phyloP scores from a whole-genome alignment of 2,797 vertebrate species.

The Argyrosomus regius region DNA sequence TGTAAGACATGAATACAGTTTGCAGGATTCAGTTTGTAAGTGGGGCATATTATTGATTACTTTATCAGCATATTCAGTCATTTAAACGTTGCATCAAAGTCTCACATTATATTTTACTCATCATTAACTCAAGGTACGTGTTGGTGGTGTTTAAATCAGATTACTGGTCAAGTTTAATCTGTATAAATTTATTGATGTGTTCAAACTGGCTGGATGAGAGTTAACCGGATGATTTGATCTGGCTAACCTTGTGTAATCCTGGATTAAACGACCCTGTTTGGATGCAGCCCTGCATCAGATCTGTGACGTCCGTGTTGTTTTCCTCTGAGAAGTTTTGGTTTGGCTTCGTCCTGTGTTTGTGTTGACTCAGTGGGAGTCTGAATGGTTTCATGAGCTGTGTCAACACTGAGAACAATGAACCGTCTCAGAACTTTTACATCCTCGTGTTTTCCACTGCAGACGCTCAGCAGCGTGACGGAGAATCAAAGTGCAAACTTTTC shows the following conservation, averaged over 20 bases:
- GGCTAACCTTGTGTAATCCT: not conserved
- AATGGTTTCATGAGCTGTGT: constrained; percentile 7
- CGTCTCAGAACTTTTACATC: not conserved
- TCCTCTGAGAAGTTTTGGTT: not conserved
- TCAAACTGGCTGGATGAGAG: not conserved
- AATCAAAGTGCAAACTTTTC: not conserved
- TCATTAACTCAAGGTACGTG: too few relatives aligned
- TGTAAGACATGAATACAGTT: too few relatives aligned
- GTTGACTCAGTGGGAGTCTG: not conserved
- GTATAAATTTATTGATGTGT: too few relatives aligned
- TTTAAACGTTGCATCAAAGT: too few relatives aligned
- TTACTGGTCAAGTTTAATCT: too few relatives aligned
- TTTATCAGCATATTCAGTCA: too few relatives aligned
- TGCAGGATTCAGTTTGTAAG: too few relatives aligned
- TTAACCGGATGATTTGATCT: not conserved
- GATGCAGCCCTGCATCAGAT: not conserved
- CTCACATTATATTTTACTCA: too few relatives aligned
- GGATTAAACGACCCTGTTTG: not conserved
- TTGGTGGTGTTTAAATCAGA: too few relatives aligned
- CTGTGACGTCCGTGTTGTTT: not conserved
- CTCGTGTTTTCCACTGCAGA: not conserved
- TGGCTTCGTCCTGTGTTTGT: not conserved
- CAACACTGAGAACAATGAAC: constrained; percentile 38
- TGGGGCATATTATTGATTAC: too few relatives aligned
- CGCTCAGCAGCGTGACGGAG: not conserved